These are phyloP conservation scores for Thunnus albacares DNA, from an alignment of 2,797 vertebrate species.

Conservation along the genomic window DNA sequence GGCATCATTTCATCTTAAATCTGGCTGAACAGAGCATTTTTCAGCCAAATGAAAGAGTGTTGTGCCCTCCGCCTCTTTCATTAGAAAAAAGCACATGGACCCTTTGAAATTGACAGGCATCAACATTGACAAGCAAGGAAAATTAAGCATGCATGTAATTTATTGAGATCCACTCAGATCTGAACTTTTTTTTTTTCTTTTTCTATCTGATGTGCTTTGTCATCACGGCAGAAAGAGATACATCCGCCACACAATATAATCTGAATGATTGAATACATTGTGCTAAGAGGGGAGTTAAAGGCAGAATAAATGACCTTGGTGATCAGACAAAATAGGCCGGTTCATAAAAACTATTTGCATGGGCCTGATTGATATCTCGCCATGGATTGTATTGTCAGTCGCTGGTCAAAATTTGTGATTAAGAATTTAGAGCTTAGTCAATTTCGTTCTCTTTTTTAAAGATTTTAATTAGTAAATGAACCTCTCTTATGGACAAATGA, in stretches of 20 bases:
- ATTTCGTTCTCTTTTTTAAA: constrained; percentile 88
- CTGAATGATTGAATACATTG: constrained; percentile 76
- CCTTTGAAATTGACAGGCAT: constrained; percentile 77
- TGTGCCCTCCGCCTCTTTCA: constrained; percentile 73
- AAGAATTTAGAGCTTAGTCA: constrained; percentile 91
- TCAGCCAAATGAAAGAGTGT: constrained; percentile 76
- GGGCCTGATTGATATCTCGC: constrained; percentile 80
- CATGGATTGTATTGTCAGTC: constrained; percentile 81
- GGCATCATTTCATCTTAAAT: constrained; percentile 84
- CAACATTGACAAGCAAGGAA: constrained; percentile 71
- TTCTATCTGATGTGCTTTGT: constrained; percentile 52
- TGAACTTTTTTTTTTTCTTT: constrained; percentile 64
- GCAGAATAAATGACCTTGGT: constrained; percentile 71
- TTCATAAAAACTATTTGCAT: constrained; percentile 75
- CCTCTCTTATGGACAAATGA: constrained; percentile 91
- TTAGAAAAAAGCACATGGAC: constrained; percentile 78
- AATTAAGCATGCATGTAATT: constrained; percentile 80
- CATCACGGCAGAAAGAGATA: constrained; percentile 40
- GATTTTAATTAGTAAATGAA: constrained; percentile 98
- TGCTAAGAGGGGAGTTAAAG: constrained; percentile 71
- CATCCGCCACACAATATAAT: constrained; percentile 54
- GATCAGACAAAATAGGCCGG: constrained; percentile 66
- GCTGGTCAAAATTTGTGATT: constrained; percentile 88
- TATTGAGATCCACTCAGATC: constrained; percentile 73
- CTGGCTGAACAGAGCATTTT: constrained; percentile 74